Conservation (phyloP, 2,113 vertebrate species). For the Centropristis striata region DNA sequence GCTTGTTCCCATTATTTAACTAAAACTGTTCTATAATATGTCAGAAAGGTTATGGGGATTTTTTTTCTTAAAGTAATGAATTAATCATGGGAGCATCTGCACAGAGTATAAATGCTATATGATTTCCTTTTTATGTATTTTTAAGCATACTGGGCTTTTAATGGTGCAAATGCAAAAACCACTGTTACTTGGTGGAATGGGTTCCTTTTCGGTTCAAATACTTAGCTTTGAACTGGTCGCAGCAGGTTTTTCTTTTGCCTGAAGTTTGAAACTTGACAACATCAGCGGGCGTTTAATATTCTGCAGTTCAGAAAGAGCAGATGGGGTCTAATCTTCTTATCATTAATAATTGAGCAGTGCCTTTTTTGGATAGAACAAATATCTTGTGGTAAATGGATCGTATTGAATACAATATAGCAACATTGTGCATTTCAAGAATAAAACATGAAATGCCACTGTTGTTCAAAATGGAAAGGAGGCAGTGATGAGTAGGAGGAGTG, state of each 20-base stretch:
- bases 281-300: too few species aligned
- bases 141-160: conserved; percentile 7
- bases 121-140: conserved; percentile 7
- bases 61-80: conserved; percentile 16
- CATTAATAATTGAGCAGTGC: too few species aligned
- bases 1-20: conserved; percentile 59
- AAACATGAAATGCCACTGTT: not conserved
- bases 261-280: too few species aligned
- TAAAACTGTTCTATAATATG: conserved; percentile 34
- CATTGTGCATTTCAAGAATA: not conserved
- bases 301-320: too few species aligned
- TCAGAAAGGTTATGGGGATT: conserved; percentile 19
- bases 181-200: too few species aligned
- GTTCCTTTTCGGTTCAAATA: too few species aligned
- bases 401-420: not conserved
- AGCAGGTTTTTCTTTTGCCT: too few species aligned
- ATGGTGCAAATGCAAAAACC: not conserved
- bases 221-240: too few species aligned
- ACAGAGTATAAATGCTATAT: not conserved
- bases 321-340: too few species aligned
- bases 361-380: too few species aligned
- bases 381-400: not conserved
- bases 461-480: not conserved
- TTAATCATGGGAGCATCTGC: conserved; percentile 16
- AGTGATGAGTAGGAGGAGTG: not conserved